These are phyloP conservation scores for Acrossocheilus fasciatus DNA, from an alignment of 2,797 vertebrate species.

Conservation along the genomic window DNA sequence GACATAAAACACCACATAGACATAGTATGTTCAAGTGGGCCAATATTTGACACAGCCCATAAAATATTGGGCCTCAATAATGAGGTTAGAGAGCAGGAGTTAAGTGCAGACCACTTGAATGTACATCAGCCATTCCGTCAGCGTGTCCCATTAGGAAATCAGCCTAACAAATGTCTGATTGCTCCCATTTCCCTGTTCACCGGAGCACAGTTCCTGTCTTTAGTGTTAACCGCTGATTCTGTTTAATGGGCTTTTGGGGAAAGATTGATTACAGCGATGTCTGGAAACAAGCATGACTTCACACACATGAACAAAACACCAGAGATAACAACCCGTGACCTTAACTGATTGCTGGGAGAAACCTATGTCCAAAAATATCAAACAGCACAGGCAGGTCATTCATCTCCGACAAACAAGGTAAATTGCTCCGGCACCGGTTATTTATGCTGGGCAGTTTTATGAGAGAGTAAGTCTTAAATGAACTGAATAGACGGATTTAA, in stretches of 20 bases:
- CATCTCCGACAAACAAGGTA: constrained; percentile 35
- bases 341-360: constrained; percentile 30
- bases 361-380: constrained; percentile 26
- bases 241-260: constrained; percentile 54
- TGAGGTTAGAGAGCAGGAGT: constrained; percentile 27
- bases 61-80: neutral
- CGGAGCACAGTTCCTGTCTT: constrained; percentile 59
- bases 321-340: constrained; percentile 44
- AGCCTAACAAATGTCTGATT: constrained; percentile 58
- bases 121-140: constrained; percentile 38
- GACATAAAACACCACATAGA: neutral
- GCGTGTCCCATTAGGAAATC: constrained; percentile 42
- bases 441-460: neutral
- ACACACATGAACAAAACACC: constrained; percentile 39
- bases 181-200: constrained; percentile 55
- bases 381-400: constrained; percentile 37
- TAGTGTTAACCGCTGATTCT: constrained; percentile 39
- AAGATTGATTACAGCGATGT: constrained; percentile 62
- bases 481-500: neutral
- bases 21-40: neutral
- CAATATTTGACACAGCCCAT: constrained; percentile 22
- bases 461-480: constrained; percentile 21
- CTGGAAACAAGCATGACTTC: constrained; percentile 51
- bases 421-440: neutral
- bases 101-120: constrained; percentile 22